Base-by-base conservation (phyloP, 2,888 invertebrate genomes). In the Diarsia mendica region DNA sequence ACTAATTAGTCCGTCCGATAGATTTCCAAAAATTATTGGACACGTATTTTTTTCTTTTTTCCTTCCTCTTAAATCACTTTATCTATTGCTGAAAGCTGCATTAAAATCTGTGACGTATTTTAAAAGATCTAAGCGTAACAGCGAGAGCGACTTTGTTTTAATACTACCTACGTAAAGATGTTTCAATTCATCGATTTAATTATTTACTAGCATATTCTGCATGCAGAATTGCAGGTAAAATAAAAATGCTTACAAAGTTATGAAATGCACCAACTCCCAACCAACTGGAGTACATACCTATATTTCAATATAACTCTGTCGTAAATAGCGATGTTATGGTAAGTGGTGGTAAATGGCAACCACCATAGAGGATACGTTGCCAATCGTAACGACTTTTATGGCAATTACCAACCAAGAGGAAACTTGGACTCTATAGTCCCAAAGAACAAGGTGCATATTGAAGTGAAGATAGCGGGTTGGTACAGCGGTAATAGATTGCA, bases 311-410 rank as follows among this genome's bases (percentile, higher is more conserved):
- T 60, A 70, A 20, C 33, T 61, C 48, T n/a, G 11, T 53, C 51
- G n/a, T 48, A 80, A 64, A 65, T 55, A 63, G 23, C 71, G 1
- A 80, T 55, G 33, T 67, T 67, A 77, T 66, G 67, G 65, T 70
- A 73, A 73, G 72, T 75, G 64, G 51, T 73, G 48, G 58, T 73
- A 73, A 75, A 82, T 66, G 44, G 70, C 51, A 65, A 49, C 70
- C 61, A 72, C 64, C 80, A 61, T 23, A 33, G 58, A 67, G n/a
- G 69, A 71, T 28, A 76, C 33, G 44, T 63, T 55, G 64, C 63
- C 67, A 76, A 83, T 68, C 73, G 63, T 67, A 49, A 65, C n/a
- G 44, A 55, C 28, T 66, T 72, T 84, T 69, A 82, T 64, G 53
- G 44, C 65, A 18, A 68, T 18, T n/a, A 60, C 6, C 13, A 60